Conservation (phyloP, 2,888 invertebrate species). For the Rhaphigaster nebulosa region DNA sequence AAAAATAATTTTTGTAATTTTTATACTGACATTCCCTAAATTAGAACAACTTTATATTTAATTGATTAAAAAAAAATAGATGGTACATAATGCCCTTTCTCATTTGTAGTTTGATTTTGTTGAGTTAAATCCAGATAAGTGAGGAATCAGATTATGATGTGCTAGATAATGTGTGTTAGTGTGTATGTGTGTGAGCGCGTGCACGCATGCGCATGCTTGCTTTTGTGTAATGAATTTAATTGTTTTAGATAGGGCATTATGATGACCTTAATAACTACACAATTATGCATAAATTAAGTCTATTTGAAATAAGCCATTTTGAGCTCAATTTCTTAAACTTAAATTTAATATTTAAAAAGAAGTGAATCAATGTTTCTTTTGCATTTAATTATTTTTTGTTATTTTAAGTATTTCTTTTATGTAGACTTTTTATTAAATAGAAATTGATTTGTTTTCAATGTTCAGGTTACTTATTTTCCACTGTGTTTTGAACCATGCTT, state of each 20-base stretch:
- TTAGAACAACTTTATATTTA: neutral
- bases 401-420: neutral
- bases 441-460: neutral
- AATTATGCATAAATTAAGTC: neutral
- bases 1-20: conserved; percentile 25
- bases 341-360: neutral
- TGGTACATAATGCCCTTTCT: neutral
- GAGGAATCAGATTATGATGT: neutral
- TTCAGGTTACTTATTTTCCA: neutral
- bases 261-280: neutral
- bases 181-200: neutral
- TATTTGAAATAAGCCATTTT: neutral
- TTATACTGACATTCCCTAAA: conserved; percentile 29
- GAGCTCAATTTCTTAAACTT: neutral
- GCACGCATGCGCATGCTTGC: neutral
- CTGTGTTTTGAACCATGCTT: neutral
- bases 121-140: neutral
- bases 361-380: neutral
- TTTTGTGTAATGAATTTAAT: neutral
- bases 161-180: neutral
- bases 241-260: neutral
- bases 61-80: neutral
- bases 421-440: conserved; percentile 1
- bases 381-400: neutral
- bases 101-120: neutral